Conservation (phyloP, 2,797 vertebrate species). For the Microcaecilia unicolor region DNA sequence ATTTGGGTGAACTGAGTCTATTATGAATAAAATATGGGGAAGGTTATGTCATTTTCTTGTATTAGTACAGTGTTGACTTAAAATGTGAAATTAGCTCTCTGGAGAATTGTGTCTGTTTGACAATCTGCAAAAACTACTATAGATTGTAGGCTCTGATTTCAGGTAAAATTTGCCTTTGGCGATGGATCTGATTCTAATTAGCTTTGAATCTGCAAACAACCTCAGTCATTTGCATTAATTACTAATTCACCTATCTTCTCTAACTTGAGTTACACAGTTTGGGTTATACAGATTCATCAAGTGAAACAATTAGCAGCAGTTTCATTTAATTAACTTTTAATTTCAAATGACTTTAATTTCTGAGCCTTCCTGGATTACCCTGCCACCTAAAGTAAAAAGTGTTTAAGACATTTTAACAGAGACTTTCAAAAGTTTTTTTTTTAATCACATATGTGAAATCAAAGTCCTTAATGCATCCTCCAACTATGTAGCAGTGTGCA, state of each 20-base stretch:
- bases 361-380: too few species aligned
- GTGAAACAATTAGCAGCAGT: constrained; percentile 18
- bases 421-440: too few species aligned
- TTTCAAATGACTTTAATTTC: too few species aligned
- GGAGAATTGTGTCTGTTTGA: neutral
- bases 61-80: neutral
- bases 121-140: neutral
- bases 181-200: constrained; percentile 9
- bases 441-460: too few species aligned
- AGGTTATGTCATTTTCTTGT: neutral
- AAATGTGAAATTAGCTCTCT: constrained; percentile 6
- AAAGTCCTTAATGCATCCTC: too few species aligned
- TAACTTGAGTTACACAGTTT: neutral
- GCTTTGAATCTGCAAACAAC: constrained; percentile 8
- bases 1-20: too few species aligned
- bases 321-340: too few species aligned
- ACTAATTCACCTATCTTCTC: constrained; percentile 14
- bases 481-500: too few species aligned
- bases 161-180: constrained; percentile 1
- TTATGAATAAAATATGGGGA: neutral
- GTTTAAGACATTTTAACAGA: too few species aligned
- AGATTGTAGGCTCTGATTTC: constrained; percentile 3
- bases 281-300: constrained; percentile 19
- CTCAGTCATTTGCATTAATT: constrained; percentile 9
- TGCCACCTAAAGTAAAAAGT: too few species aligned